Evolutionary conservation across 2,797 vertebrate species (phyloP).

Genomic region (Chelon labrosus): DNA sequence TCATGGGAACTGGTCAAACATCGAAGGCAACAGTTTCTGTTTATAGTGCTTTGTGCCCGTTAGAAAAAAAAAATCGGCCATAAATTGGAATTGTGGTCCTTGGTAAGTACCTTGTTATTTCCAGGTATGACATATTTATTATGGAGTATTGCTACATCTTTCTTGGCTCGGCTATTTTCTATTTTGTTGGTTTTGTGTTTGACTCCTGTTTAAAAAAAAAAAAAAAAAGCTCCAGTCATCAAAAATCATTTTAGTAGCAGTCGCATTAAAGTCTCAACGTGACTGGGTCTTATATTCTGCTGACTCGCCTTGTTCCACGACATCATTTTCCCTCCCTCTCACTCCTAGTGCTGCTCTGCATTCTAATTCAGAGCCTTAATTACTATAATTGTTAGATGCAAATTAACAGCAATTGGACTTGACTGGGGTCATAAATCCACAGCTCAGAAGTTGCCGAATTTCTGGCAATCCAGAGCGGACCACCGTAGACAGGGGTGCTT

Average conservation of each 20-base stretch:
- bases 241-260: conserved; percentile 61
- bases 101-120: conserved; percentile 41
- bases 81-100: conserved; percentile 31
- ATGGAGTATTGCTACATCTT: conserved; percentile 38
- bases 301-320: conserved; percentile 72
- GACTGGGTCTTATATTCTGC: conserved; percentile 62
- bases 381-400: conserved; percentile 85
- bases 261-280: conserved; percentile 34
- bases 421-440: conserved; percentile 86
- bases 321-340: conserved; percentile 59
- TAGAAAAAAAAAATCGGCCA: conserved; percentile 15
- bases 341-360: conserved; percentile 63
- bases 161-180: conserved; percentile 51
- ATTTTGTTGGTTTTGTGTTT: conserved; percentile 48
- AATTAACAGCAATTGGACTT: conserved; percentile 86
- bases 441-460: conserved; percentile 77
- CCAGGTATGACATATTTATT: conserved; percentile 58
- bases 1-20: conserved; percentile 57
- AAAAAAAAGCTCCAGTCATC: conserved; percentile 50
- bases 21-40: conserved; percentile 52
- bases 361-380: conserved; percentile 82
- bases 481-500: conserved; percentile 78
- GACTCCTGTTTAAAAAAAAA: conserved; percentile 42
- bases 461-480: conserved; percentile 77
- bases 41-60: conserved; percentile 32